These are phyloP conservation scores for Trissolcus brochymenae DNA, from an alignment of 2,888 invertebrate species.

Conservation along the genomic window DNA sequence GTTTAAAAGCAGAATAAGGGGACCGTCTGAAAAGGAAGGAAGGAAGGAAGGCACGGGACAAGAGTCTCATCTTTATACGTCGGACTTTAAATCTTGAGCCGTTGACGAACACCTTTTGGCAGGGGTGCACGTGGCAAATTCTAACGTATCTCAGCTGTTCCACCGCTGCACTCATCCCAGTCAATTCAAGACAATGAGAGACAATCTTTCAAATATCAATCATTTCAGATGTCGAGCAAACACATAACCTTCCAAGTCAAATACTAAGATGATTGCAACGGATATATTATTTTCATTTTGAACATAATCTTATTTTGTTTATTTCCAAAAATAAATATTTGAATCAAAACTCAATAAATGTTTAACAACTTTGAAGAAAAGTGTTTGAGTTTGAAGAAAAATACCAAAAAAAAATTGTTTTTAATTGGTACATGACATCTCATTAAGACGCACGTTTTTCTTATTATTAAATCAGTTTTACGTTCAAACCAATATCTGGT, in stretches of 20 bases:
- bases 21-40: conserved; percentile 66
- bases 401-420: too few species aligned
- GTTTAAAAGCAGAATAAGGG: conserved; percentile 64
- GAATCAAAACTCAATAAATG: too few species aligned
- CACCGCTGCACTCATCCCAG: conserved; percentile 49
- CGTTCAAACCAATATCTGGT: too few species aligned
- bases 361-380: too few species aligned
- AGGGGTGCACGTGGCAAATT: conserved; percentile 63
- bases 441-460: too few species aligned
- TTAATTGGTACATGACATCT: too few species aligned
- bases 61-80: conserved; percentile 68
- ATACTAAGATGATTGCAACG: too few species aligned
- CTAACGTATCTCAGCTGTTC: conserved; percentile 73
- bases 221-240: conserved; percentile 24
- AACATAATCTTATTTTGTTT: too few species aligned
- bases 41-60: conserved; percentile 72
- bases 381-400: too few species aligned
- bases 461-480: too few species aligned
- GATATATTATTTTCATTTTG: too few species aligned
- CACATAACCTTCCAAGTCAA: neutral
- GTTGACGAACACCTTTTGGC: conserved; percentile 68
- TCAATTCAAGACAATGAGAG: conserved; percentile 44
- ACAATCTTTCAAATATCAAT: conserved; percentile 49
- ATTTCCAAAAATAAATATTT: too few species aligned
- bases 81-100: conserved; percentile 66